phyloP scores from a whole-genome alignment of 2,797 vertebrate species.

The Limosa lapponica region DNA sequence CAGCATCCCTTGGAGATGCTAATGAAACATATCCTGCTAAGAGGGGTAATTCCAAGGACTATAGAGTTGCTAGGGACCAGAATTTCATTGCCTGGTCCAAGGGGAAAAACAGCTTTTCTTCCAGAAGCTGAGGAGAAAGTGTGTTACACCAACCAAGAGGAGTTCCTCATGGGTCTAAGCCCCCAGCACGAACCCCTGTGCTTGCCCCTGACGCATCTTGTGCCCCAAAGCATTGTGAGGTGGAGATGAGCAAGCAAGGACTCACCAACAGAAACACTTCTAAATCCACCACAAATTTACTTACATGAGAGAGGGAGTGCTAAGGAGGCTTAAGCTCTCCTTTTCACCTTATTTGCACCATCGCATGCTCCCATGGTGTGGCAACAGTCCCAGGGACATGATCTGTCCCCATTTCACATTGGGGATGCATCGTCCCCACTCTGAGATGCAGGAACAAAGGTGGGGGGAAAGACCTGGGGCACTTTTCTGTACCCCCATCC shows the following conservation, averaged over 20 bases:
- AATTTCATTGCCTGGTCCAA: not conserved
- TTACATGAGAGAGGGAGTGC: not conserved
- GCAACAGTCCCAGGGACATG: not conserved
- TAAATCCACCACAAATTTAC: not conserved
- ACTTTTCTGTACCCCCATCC: not conserved
- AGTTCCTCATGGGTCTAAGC: not conserved
- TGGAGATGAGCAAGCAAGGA: not conserved
- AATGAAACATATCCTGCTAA: constrained; percentile 1
- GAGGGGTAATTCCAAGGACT: not conserved
- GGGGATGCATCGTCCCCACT: not conserved
- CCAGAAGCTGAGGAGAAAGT: not conserved
- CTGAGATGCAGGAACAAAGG: not conserved
- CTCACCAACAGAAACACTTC: not conserved
- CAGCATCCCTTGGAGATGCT: not conserved
- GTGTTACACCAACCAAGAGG: not conserved
- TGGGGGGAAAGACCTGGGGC: rapidly evolving
- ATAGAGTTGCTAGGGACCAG: not conserved
- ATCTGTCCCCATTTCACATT: not conserved
- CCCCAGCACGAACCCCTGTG: rapidly evolving
- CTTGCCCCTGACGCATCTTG: not conserved
- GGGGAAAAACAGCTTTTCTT: not conserved
- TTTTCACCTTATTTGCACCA: not conserved
- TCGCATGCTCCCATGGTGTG: not conserved
- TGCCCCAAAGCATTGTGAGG: not conserved
- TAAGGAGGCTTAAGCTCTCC: not conserved